Evolutionary conservation across 2,797 vertebrate genomes (phyloP).

Genomic region (Knipowitschia caucasica): DNA sequence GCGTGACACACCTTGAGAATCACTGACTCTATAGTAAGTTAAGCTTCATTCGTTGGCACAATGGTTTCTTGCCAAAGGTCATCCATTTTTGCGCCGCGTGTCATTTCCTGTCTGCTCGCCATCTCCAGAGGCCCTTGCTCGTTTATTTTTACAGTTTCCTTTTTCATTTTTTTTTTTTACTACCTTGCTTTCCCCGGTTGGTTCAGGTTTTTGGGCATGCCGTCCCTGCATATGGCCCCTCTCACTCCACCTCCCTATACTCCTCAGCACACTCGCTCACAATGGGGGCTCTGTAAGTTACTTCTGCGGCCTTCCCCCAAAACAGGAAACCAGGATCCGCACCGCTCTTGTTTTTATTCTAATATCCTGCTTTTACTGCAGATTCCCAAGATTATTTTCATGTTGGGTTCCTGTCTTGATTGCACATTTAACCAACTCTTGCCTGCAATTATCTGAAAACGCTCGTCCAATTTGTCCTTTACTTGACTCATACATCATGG

Average conservation of each 20-base stretch:
- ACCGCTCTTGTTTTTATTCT: conserved; percentile 78
- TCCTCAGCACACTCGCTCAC: conserved; percentile 75
- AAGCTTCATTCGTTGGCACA: conserved; percentile 35
- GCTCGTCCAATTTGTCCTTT: conserved; percentile 2
- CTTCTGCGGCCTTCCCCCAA: conserved; percentile 67
- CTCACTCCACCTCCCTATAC: conserved; percentile 63
- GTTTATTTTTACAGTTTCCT: conserved; percentile 85
- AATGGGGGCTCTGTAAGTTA: conserved; percentile 80
- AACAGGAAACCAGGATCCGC: conserved; percentile 81
- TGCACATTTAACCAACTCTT: conserved; percentile 60
- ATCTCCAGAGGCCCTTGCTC: conserved; percentile 68
- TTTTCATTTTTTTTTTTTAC: conserved; percentile 55
- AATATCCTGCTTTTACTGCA: conserved; percentile 81
- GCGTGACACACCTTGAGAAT: neutral
- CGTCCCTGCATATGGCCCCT: conserved; percentile 61
- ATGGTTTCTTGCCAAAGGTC: conserved; percentile 55
- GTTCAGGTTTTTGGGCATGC: conserved; percentile 46
- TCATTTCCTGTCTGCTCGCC: conserved; percentile 80
- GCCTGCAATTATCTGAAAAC: conserved; percentile 28
- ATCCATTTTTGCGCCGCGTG: conserved; percentile 72
- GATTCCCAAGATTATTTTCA: conserved; percentile 78
- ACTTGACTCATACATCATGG: neutral
- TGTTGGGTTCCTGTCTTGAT: conserved; percentile 64
- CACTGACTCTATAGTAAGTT: neutral
- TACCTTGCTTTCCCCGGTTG: conserved; percentile 66